These are phyloP conservation scores for Pelochelys cantorii DNA, from an alignment of 2,797 vertebrate species.

Conservation along the genomic window DNA sequence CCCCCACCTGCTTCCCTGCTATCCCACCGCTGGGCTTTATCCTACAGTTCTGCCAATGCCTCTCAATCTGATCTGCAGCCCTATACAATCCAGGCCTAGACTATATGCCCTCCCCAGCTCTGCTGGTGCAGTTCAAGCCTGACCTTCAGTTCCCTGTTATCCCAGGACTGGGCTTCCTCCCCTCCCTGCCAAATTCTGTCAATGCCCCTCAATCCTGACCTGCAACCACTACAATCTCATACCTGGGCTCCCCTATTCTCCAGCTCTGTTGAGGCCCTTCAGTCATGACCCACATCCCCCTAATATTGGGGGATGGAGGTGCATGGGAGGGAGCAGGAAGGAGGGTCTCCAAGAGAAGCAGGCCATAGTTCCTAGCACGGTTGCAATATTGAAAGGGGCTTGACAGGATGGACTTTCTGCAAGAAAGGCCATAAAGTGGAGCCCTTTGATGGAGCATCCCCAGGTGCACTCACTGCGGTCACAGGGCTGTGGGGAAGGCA, in stretches of 20 bases:
- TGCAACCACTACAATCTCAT: not conserved
- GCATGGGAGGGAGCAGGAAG: not conserved
- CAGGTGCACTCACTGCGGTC: not conserved
- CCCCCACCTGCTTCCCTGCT: rapidly evolving
- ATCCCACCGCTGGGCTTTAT: not conserved
- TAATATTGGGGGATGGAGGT: not conserved
- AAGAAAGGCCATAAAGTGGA: not conserved
- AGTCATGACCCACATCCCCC: too few species aligned
- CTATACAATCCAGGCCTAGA: not conserved
- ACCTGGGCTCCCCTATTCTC: too few species aligned
- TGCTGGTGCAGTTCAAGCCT: not conserved
- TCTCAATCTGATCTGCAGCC: not conserved
- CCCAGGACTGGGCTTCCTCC: not conserved
- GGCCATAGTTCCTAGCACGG: not conserved
- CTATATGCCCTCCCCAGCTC: not conserved
- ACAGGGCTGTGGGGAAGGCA: not conserved
- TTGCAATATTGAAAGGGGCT: not conserved
- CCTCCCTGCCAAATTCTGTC: not conserved
- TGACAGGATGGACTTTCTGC: not conserved
- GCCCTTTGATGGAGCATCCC: not conserved
- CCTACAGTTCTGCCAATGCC: not conserved
- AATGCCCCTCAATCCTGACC: not conserved
- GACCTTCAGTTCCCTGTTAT: not conserved
- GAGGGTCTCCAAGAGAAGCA: not conserved
- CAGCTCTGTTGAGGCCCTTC: too few species aligned